phyloP scores from a whole-genome alignment of 92 coral and sea anemone species.

The Meandrina meandrites region DNA sequence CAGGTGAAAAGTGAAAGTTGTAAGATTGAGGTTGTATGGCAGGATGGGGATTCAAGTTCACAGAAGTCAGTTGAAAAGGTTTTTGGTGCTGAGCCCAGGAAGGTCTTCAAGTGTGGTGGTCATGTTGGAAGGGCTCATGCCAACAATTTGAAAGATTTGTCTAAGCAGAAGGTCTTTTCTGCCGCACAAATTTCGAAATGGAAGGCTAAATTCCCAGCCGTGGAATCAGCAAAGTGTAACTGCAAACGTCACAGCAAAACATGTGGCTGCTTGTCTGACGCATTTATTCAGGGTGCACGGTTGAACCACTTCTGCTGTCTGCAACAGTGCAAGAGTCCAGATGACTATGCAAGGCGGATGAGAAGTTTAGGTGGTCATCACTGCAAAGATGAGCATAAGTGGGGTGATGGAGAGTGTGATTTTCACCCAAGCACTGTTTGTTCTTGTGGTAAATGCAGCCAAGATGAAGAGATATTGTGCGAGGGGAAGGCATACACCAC shows the following conservation, averaged over 20 bases:
- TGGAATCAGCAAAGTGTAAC: slow-evolving; percentile 38
- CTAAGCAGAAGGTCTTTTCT: slow-evolving; percentile 34
- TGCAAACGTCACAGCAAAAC: slow-evolving; percentile 53
- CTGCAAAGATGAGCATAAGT: slow-evolving; percentile 29
- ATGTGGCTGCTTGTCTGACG: slow-evolving; percentile 26
- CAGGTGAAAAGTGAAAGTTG: slow-evolving; percentile 41
- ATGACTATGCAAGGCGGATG: slow-evolving; percentile 49
- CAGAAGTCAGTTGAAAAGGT: slow-evolving; percentile 33
- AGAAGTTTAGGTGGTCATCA: slow-evolving; percentile 24
- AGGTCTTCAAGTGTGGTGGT: slow-evolving; percentile 51
- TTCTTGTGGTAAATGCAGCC: slow-evolving; percentile 34
- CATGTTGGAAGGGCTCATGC: slow-evolving; percentile 62
- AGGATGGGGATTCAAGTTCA: slow-evolving; percentile 50
- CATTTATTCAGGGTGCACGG: slow-evolving; percentile 31
- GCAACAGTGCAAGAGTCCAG: slow-evolving; percentile 31
- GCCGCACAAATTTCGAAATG: slow-evolving; percentile 1
- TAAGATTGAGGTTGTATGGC: slow-evolving; percentile 51
- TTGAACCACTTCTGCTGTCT: slow-evolving; percentile 49
- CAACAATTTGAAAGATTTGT: slow-evolving; percentile 42
- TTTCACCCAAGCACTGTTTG: slow-evolving; percentile 34
- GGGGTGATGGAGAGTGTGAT: slow-evolving; percentile 39
- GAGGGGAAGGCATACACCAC: slow-evolving; percentile 44
- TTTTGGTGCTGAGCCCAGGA: slow-evolving; percentile 23
- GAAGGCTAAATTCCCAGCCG: slow-evolving; percentile 28
- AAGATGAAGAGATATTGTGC: slow-evolving; percentile 29